Evolutionary conservation across 2,888 invertebrate genomes (phyloP), one percentile per base, ranked within the genome.

Genomic region (Dasypolia templi): DNA sequence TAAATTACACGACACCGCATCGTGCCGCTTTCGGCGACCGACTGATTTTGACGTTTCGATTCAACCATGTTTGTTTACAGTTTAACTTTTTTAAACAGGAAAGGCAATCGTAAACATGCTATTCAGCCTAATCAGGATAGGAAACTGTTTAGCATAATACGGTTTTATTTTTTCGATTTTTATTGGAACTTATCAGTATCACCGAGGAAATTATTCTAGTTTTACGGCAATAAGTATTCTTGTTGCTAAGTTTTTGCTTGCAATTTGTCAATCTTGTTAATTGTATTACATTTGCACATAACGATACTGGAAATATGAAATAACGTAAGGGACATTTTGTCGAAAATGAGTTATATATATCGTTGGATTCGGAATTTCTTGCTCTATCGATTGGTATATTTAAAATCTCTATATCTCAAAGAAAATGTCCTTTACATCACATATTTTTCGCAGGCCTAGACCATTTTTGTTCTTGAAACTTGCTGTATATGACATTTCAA

Each of bases 101-200:
- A 93, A 91, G 86, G 89, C 85, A 77, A 91, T 86, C 97, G 79
- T 98, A 97, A 66, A 98, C 98, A 89, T 97, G 94, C 84, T 84
- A 89, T 92, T 91, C 89, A 87, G 92, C 91, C 92, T 92, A 88
- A 93, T 93, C 92, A 80, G 53, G 67, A 72, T 81, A 72, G 82
- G 85, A 87, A 88, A 84, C 75, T 61, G 79, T 77, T 80, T 56
- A 69, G 63, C 68, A 81, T 51, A 68, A 75, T 72, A 66, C 32
- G 29, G 22, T 39, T 71, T 72, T 64, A 70, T 58, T 68, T 79
- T 64, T 74, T 59, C 22, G 35, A 59, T 49, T 64, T 74, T 62
- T 59, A n/a, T 32, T 29, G 14, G 11, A 19, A 55, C 49, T 49
- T 49, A 22, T 49, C 49, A 22, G 22, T 49, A 22, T 49, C 49